Evolutionary conservation across 2,797 vertebrate species (phyloP).

Genomic region (Gambusia yucatana): DNA sequence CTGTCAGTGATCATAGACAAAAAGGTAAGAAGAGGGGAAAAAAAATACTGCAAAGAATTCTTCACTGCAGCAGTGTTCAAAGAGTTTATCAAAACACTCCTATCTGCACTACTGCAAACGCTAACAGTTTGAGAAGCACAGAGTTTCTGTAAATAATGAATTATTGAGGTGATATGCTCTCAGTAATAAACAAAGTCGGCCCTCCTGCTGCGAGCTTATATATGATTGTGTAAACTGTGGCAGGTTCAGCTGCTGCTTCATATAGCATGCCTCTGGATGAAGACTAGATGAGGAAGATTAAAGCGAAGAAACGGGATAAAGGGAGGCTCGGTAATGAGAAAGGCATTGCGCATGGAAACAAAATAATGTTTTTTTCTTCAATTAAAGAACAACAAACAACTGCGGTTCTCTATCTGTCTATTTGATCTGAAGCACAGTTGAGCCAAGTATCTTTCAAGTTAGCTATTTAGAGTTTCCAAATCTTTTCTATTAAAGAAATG

Average conservation of each 20-base stretch:
- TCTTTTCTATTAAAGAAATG: background rate
- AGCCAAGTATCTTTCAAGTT: background rate
- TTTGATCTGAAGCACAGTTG: background rate
- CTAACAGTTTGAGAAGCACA: conserved; percentile 43
- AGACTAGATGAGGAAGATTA: conserved; percentile 13
- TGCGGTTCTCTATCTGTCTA: background rate
- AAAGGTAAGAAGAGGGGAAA: conserved; percentile 54
- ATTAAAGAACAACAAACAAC: conserved; percentile 2
- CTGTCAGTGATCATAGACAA: conserved; percentile 64
- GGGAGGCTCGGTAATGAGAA: background rate
- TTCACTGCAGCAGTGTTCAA: conserved; percentile 45
- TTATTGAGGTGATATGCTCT: conserved; percentile 44
- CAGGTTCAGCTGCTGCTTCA: conserved; percentile 46
- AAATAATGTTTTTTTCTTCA: background rate
- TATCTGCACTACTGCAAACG: conserved; percentile 28
- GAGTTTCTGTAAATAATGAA: conserved; percentile 59
- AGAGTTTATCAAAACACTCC: conserved; percentile 43
- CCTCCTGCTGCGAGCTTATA: conserved; percentile 54
- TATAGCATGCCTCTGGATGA: conserved; percentile 38
- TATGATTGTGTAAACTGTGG: conserved; percentile 40
- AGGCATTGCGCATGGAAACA: background rate
- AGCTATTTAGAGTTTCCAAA: background rate
- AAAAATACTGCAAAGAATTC: conserved; percentile 10
- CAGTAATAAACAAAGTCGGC: conserved; percentile 49
- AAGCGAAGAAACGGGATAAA: conserved; percentile 26